Evolutionary conservation across 2,113 vertebrate species (phyloP).

Genomic region (Hipposideros armiger): DNA sequence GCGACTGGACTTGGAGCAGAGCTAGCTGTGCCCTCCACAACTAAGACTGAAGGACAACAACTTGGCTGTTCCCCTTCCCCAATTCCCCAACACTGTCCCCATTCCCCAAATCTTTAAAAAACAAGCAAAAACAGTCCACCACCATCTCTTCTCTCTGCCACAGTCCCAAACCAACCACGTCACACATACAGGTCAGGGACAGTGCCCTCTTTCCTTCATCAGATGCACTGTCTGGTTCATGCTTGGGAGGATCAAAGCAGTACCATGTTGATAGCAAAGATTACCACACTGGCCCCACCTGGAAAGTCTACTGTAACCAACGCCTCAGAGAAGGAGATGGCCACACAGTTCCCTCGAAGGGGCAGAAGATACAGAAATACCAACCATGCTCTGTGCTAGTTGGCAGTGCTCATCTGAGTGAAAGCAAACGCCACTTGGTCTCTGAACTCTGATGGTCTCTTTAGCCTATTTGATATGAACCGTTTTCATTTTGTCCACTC

Average conservation of each 20-base stretch:
- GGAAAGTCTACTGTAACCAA: too few species aligned
- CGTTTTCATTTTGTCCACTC: background rate
- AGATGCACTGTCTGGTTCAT: background rate
- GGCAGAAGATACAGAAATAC: background rate
- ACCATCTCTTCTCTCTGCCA: background rate
- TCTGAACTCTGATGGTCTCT: background rate
- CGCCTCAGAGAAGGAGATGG: background rate
- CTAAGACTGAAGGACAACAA: too few species aligned
- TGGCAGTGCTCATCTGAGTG: background rate
- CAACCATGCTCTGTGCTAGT: background rate
- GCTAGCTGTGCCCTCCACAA: too few species aligned
- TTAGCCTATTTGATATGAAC: background rate
- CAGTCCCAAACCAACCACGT: background rate
- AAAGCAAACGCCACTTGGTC: background rate
- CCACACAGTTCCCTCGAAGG: background rate
- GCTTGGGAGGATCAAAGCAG: background rate
- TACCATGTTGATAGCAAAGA: background rate
- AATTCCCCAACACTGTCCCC: too few species aligned
- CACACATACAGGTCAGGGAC: too few species aligned
- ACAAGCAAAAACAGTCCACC: background rate
- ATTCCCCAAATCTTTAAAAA: too few species aligned
- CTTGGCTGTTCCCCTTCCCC: too few species aligned
- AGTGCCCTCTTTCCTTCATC: background rate
- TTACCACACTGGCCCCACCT: background rate
- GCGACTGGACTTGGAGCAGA: too few species aligned